A percentile compares a stretch with the other conserved stretches of the same genome.
These are phyloP conservation scores for Ostrea denselamellosa DNA, from an alignment of 1,140 invertebrate genomes.

Conservation along the genomic window DNA sequence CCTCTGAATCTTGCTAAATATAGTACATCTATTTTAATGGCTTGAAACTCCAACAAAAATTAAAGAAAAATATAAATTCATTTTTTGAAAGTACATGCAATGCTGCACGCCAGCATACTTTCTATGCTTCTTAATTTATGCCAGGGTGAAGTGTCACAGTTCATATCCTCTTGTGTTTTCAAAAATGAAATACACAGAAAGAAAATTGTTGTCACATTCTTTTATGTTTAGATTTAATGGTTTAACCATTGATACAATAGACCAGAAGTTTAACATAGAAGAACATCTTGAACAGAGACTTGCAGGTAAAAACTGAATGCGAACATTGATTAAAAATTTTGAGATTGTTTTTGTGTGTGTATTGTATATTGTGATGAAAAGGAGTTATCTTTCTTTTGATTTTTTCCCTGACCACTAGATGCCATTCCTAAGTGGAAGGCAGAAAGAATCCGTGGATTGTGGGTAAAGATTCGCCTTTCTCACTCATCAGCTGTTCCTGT, in stretches of 20 bases:
- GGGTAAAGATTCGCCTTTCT: conserved; percentile 88
- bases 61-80: no score
- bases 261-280: conserved; percentile 40
- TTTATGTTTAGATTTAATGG: conserved; percentile 48
- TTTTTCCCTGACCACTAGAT: conserved; percentile 80
- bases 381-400: background rate
- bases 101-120: no score
- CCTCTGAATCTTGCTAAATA: no score
- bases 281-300: conserved; percentile 15
- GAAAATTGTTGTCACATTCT: no score
- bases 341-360: background rate
- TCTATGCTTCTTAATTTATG: no score
- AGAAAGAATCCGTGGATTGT: conserved; percentile 86
- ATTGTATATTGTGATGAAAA: background rate
- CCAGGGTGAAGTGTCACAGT: no score
- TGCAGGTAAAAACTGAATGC: background rate
- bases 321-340: background rate
- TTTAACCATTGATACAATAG: conserved; percentile 48
- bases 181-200: no score
- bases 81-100: no score
- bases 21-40: no score
- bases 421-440: conserved; percentile 86
- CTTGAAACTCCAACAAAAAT: no score
- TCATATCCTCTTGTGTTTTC: no score
- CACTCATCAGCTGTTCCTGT: conserved; percentile 88